Evolutionary conservation across 2,888 invertebrate species (phyloP), one percentile per base, ranked within the genome.

Genomic region (Agonopterix heracliana): DNA sequence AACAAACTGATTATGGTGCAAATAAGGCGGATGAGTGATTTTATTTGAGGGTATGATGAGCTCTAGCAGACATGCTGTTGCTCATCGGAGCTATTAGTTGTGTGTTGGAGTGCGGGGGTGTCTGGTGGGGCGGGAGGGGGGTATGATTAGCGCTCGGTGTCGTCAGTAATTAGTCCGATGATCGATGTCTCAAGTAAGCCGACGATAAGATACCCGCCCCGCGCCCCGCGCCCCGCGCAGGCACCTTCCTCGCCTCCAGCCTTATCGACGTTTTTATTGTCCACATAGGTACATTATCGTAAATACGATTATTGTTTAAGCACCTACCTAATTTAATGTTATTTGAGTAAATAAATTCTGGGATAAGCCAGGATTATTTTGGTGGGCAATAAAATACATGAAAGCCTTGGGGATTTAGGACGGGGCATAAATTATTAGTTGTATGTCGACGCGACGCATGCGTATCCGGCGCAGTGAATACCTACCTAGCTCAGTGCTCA

Each of bases 181-280:
- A 84, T 84, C 82, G 84, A 83, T 84, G 84, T 78, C 80, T 81
- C 74, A 65, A 73, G 74, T 78, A 77, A 82, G 77, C 72, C 64
- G 53, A 26, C 47, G 75, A 81, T 81, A 65, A 79, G 77, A 74
- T 81, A 80, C 41, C 60, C 54, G 52, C 50, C 52, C 38, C n/a
- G n/a, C 38, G 10, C 50, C 52, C 38, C n/a, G n/a, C 38, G 10
- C 26, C 26, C 26, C 5, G 26, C 26, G 48, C n/a, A 56, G 53
- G 51, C 55, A 63, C 66, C 60, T 65, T 69, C 5, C 1, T 26
- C 7, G 26, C 26, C 26, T 67, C 65, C 66, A n/a, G 63, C 54
- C 51, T 71, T 78, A 81, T 80, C 79, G 60, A 54, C 51, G 55
- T 63, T 46, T 77, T 77, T 78, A 75, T 77, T 75, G 68, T 72